Conservation (phyloP, 2,888 invertebrate species). For the Elmis aenea region DNA sequence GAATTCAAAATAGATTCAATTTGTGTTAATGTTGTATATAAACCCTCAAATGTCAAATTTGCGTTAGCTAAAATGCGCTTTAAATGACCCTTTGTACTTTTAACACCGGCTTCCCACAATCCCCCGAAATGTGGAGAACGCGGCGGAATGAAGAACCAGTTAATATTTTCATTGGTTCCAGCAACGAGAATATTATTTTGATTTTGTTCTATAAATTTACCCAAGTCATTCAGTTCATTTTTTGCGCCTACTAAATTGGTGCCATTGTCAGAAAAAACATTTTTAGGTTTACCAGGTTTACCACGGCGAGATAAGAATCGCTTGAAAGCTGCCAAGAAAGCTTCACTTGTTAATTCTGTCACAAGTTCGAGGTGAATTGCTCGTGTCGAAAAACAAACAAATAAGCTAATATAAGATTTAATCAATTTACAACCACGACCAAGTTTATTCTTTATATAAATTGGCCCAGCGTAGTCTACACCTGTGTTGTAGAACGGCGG, state of each 20-base stretch:
- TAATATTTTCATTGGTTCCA: too few species aligned
- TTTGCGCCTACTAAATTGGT: conserved; percentile 24
- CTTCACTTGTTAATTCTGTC: conserved; percentile 13
- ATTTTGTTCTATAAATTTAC: conserved; percentile 10
- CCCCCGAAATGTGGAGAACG: too few species aligned
- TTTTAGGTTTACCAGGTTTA: conserved; percentile 20
- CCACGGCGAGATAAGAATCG: conserved; percentile 26
- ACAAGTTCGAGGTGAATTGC: conserved; percentile 24
- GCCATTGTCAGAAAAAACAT: conserved; percentile 24
- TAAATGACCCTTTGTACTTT: too few species aligned
- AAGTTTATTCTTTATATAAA: conserved; percentile 26
- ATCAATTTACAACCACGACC: conserved; percentile 15
- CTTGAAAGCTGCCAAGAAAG: conserved; percentile 19
- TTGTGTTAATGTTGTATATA: too few species aligned
- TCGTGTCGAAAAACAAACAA: conserved; percentile 25
- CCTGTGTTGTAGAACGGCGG: conserved; percentile 27
- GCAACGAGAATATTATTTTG: too few species aligned
- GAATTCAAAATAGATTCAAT: too few species aligned
- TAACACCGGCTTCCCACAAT: too few species aligned
- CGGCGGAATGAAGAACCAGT: too few species aligned
- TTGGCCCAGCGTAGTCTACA: conserved; percentile 29
- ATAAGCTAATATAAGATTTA: conserved; percentile 24
- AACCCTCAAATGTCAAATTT: too few species aligned
- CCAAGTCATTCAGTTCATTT: conserved; percentile 15
- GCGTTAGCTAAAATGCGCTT: too few species aligned